Base-by-base conservation (phyloP, 2,797 vertebrate species). In the Coilia nasus region DNA sequence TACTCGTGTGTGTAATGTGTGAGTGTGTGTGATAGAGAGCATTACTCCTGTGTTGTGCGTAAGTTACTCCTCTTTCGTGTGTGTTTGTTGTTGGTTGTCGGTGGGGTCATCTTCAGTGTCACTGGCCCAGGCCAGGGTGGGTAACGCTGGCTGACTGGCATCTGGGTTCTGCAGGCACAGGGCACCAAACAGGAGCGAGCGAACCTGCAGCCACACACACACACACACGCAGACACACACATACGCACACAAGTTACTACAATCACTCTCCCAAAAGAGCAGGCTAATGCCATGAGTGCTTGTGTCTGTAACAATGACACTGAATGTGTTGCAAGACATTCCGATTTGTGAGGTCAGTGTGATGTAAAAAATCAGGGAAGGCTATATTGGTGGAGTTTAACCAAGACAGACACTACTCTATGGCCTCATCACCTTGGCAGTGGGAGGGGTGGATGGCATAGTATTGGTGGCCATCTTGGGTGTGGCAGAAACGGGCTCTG, bases 171-270 rank as follows among this genome's bases (percentile, higher is more conserved):
- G 86, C 41, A 87, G 85, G 25, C 93, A 96, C 89, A 97, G 56
- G 0, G 97, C 97, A 88, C 95, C 96, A 85, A 98, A 99, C 89
- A 99, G 96, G 6, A 98, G 91, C 35, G 94, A 96, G 83, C 93
- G 95, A 85, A 97, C 94, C 97, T 99, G 90, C 64, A 90, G 89
- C 85, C 84, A 83, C 14, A 56, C 9, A 71, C 82, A 60, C 0
- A 84, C 4, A 82, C 1, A 78, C 82, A 78, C 82, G 35, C 54
- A 75, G 28, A 75, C 64, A 67, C 64, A 67, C 67, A 75, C 67
- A 75, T 28, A 75, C 28, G 35, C 67, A 75, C 28, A 75, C 3
- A 75, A 3, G 28, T 35, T 2, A 75, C 31, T 23, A 41, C 14
- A 14, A 23, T 23, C 19, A 60, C 60, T n/a, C 23, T 10, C n/a